Conservation (phyloP, 92 coral and sea anemone genomes). For the Zoanthus sansibaricus region DNA sequence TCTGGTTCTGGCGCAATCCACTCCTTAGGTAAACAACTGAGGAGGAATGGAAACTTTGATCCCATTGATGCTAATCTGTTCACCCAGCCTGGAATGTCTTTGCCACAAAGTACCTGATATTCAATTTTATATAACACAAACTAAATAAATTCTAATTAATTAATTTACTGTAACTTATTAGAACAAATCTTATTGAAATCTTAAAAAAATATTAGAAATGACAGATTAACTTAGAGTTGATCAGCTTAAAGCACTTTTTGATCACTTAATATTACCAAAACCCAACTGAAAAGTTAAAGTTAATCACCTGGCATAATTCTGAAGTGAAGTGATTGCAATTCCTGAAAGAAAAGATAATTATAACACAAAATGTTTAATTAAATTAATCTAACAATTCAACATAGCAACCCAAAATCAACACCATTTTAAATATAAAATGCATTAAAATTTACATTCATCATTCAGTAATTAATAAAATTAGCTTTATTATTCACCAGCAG, state of each 20-base stretch:
- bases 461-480: no score
- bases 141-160: no score
- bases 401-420: no score
- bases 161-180: not conserved
- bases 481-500: no score
- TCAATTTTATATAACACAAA: not conserved
- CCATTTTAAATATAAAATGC: no score
- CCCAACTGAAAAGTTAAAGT: not conserved
- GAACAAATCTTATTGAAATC: not conserved
- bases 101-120: constrained; percentile 82
- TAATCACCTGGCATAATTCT: constrained; percentile 87
- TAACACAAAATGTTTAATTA: no score
- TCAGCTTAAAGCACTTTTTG: not conserved
- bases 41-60: constrained; percentile 89
- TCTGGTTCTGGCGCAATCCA: constrained; percentile 96
- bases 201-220: no score
- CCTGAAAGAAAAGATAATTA: no score
- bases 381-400: no score
- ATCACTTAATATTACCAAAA: not conserved
- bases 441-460: no score
- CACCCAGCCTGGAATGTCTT: constrained; percentile 94
- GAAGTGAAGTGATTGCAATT: constrained; percentile 97
- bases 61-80: constrained; percentile 94
- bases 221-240: not conserved
- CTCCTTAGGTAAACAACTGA: constrained; percentile 91